A percentile compares a stretch with the other conserved stretches of the same genome.
These are phyloP conservation scores for Polydrusus cervinus DNA, from an alignment of 2,888 invertebrate species.

Conservation along the genomic window DNA sequence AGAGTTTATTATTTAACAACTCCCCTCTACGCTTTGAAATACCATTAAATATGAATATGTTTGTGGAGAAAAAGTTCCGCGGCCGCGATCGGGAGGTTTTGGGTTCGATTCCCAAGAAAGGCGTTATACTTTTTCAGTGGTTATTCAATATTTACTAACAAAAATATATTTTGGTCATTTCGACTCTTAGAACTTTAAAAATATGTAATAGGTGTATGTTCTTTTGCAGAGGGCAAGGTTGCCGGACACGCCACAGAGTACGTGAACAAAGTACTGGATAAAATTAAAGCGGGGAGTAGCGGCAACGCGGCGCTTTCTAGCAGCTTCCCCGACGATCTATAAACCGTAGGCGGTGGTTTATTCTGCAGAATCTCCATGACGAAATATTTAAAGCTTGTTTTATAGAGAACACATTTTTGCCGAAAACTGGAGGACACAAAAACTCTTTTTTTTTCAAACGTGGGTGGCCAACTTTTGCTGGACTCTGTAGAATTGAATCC, in stretches of 20 bases:
- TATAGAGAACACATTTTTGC: neutral
- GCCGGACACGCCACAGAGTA: conserved; percentile 95
- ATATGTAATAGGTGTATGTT: conserved; percentile 12
- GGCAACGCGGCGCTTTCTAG: conserved; percentile 71
- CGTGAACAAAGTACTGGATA: conserved; percentile 93
- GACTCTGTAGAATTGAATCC: too few relatives aligned
- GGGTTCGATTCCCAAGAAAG: too few relatives aligned
- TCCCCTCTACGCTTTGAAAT: too few relatives aligned
- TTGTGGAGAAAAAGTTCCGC: too few relatives aligned
- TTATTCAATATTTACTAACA: too few relatives aligned
- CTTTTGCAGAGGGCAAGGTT: conserved; percentile 84
- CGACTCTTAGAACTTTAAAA: neutral
- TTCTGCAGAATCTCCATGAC: conserved; percentile 31
- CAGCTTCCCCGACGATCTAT: conserved; percentile 74
- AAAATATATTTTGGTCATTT: neutral
- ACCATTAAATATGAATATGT: too few relatives aligned
- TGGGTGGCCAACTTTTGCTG: too few relatives aligned
- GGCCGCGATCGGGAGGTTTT: too few relatives aligned
- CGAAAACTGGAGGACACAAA: neutral
- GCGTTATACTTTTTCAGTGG: too few relatives aligned
- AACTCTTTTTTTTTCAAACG: too few relatives aligned
- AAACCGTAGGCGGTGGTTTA: conserved; percentile 22
- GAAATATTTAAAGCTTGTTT: neutral
- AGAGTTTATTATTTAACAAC: too few relatives aligned
- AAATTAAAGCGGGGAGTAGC: conserved; percentile 80